These are phyloP conservation scores for human (Homo sapiens) DNA, from an alignment of 2,113 vertebrate genomes.

Conservation along the genomic window GRCh38 chr11:129829501-129830000, in stretches of 20 bases:
- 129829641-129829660: background rate
- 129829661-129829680: constrained; percentile 34
- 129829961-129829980: background rate
- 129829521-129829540: background rate
- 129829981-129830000: background rate
- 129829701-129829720: background rate
- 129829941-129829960: background rate
- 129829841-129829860: background rate
- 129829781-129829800: background rate
- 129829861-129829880: background rate
- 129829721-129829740: background rate
- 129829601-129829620: background rate
- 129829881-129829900: background rate
- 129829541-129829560: background rate
- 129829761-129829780: background rate
- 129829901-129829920: background rate
- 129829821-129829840: background rate
- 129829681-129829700: background rate
- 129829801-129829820: background rate
- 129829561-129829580: background rate
- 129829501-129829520: background rate
- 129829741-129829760: background rate
- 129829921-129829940: background rate
- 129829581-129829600: background rate
- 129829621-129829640: background rate